These are phyloP conservation scores for Limnephilus rhombicus DNA, from an alignment of 2,888 invertebrate species.

Conservation along the genomic window DNA sequence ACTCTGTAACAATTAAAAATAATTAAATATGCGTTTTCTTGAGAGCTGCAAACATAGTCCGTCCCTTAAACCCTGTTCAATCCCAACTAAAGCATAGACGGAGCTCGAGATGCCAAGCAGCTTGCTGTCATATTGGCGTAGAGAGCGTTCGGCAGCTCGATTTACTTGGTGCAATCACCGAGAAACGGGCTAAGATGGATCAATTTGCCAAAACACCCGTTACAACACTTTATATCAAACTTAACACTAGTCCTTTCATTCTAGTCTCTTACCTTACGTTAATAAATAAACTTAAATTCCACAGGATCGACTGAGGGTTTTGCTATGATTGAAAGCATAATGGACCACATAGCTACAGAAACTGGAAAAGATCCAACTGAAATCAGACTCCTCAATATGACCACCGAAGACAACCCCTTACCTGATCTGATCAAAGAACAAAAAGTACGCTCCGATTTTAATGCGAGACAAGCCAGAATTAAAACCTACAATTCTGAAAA, in stretches of 20 bases:
- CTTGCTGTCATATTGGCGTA: too few relatives aligned
- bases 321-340: slow-evolving; percentile 80
- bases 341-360: slow-evolving; percentile 81
- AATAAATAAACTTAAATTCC: not conserved
- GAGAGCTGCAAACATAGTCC: too few relatives aligned
- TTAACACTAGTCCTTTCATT: not conserved
- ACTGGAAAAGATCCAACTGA: slow-evolving; percentile 78
- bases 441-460: slow-evolving; percentile 76
- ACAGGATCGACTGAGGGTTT: slow-evolving; percentile 74
- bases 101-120: too few relatives aligned
- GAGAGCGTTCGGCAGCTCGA: too few relatives aligned
- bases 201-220: too few relatives aligned
- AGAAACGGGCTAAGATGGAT: too few relatives aligned
- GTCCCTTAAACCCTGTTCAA: too few relatives aligned
- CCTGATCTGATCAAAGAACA: slow-evolving; percentile 78
- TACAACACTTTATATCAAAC: not conserved
- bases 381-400: slow-evolving; percentile 78
- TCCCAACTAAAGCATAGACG: too few relatives aligned
- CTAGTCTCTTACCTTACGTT: not conserved
- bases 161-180: too few relatives aligned
- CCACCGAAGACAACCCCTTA: slow-evolving; percentile 69
- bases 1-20: too few relatives aligned
- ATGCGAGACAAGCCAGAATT: slow-evolving; percentile 75
- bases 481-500: slow-evolving; percentile 80
- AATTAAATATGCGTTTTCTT: too few relatives aligned